Base-by-base conservation (phyloP, 2,113 vertebrate genomes). In the Lathamus discolor region DNA sequence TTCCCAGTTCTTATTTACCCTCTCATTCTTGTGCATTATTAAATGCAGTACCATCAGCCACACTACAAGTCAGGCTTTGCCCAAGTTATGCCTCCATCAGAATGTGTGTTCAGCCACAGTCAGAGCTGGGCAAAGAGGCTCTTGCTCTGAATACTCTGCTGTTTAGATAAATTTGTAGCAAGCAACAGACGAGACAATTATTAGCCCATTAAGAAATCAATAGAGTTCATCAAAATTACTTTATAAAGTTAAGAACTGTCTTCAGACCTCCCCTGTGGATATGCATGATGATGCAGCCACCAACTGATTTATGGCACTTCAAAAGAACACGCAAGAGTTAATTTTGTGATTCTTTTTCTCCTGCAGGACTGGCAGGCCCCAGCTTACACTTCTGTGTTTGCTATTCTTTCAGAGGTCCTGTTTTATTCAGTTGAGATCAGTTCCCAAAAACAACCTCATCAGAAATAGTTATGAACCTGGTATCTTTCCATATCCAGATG, bases 121-220 rank as follows among this genome's bases (percentile, higher is more conserved):
- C 43, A 90, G 54, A 88, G 72, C 72, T 41, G 25, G 28, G 13
- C 52, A 61, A 82, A 69, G 14, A 57, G 23, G 52, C 23, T 70
- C 74, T 51, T 68, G 25, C 31, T 92, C 61, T 7, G 33, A 82
- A 79, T 24, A 73, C 54, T 62, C 55, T 6, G 3, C 69, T 70
- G 13, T 31, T 92, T 19, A n/a, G 69, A 66, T 61, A 74, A 63
- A 81, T 54, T 41, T 70, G 86, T 10, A 69, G 80, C 63, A 83
- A 84, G 46, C 33, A 82, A 64, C 43, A 78, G 62, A 74, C 9
- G 19, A 94, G 55, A 63, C 31, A 63, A 85, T 72, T 90, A 70
- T 68, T 73, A 89, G 78, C 62, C 66, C 70, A 75, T 89, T 97
- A 95, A 73, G 39, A 76, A 85, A 96, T 92, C 83, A 88, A 83